Evolutionary conservation across 2,797 vertebrate genomes (phyloP), one percentile per base, ranked within the genome.

Genomic region (Eospalax fontanierii): DNA sequence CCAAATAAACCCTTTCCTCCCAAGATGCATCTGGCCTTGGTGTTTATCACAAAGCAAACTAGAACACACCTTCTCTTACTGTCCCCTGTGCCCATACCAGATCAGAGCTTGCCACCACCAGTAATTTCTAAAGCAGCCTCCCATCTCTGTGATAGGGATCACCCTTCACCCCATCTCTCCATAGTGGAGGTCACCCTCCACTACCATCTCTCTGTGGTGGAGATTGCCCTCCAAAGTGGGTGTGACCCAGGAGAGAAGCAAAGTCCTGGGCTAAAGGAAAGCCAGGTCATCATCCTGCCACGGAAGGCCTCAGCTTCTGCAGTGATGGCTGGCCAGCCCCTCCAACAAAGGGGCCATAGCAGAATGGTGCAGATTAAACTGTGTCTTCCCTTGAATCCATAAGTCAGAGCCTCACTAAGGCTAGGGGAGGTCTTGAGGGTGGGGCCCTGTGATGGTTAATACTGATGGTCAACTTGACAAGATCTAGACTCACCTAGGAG

Each of bases 201-300:
- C 30, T 30, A 22, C 65, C 26, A 1, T 46, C 24, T 14, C 40
- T 50, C 50, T 28, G 28, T n/a, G n/a, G 35, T 28, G 12, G 6
- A 38, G 4, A 8, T 35, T 9, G 0, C 4, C n/a, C 0, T 16
- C 19, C 59, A 28, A 6, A 21, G n/a, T 4, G 18, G 76, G 14
- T 12, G 22, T 1, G 21, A 71, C n/a, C 33, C 89, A 50, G 50
- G 89, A 19, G 28, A 50, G 30, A 70, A 33, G 40, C 59, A 46
- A 46, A 59, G 24, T 35, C 68, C 70, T 82, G 63, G 61, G n/a
- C 2, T 50, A 35, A 35, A 33, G 33, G 40, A 46, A 68, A 54
- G 61, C 61, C 12, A 18, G 33, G 61, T 54, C 12, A 18, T 26
- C 30, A 15, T n/a, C 26, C 61, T 26, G 35, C 4, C 0, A 0